These are phyloP conservation scores for Pachymerium ferrugineum DNA, from an alignment of 2,888 invertebrate species.

Conservation along the genomic window DNA sequence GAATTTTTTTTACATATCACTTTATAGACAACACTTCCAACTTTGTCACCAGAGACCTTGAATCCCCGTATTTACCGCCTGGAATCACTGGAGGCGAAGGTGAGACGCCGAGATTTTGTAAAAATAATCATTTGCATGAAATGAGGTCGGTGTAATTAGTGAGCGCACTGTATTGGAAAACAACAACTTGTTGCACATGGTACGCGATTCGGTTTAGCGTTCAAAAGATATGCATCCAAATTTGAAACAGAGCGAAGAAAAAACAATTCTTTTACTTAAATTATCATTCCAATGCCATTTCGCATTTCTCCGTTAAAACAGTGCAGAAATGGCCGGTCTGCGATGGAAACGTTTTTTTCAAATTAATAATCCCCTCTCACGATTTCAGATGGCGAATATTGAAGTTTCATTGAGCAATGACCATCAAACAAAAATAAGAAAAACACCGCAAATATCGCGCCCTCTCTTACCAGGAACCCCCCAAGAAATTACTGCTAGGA, in stretches of 20 bases:
- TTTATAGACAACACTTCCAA: slow-evolving; percentile 5
- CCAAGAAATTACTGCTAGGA: neutral
- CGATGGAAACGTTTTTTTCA: neutral
- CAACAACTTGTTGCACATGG: slow-evolving; percentile 18
- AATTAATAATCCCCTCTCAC: neutral
- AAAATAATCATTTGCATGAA: neutral
- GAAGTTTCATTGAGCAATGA: slow-evolving; percentile 28
- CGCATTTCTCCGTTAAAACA: neutral
- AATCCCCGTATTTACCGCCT: slow-evolving; percentile 26
- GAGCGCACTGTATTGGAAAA: neutral
- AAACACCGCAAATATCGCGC: neutral
- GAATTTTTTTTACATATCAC: too few relatives aligned
- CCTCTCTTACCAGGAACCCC: neutral
- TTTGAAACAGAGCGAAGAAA: neutral
- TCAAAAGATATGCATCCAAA: neutral
- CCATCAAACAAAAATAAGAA: slow-evolving; percentile 20
- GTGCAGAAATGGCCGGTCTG: neutral
- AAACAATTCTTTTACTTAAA: neutral
- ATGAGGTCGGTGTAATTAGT: neutral
- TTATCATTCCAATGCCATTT: neutral
- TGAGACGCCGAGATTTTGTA: neutral
- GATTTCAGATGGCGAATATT: slow-evolving; percentile 30
- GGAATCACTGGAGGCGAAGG: slow-evolving; percentile 28
- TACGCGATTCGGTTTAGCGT: neutral
- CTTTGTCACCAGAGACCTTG: neutral